phyloP scores from a whole-genome alignment of 1,140 invertebrate species.

The Brachionus rubens region DNA sequence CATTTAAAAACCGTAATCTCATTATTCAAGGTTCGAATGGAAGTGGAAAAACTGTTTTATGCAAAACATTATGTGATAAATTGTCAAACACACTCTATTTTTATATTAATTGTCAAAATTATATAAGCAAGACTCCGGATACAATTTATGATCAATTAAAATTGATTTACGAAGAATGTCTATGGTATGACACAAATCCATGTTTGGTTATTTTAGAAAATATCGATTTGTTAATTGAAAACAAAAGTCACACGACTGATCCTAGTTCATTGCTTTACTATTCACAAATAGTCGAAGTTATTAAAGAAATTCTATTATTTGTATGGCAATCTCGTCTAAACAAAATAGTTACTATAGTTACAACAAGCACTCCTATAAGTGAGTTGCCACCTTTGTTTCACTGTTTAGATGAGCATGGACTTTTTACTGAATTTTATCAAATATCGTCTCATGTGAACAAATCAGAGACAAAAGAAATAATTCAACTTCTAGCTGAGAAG shows the following conservation, averaged over 20 bases:
- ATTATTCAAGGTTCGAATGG: constrained; percentile 31
- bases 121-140: constrained; percentile 29
- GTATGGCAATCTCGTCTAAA: neutral
- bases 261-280: constrained; percentile 24
- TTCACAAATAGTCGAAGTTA: constrained; percentile 19
- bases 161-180: neutral
- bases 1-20: neutral
- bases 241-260: neutral
- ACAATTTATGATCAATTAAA: constrained; percentile 23
- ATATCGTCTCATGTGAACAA: neutral
- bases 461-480: neutral
- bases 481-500: neutral
- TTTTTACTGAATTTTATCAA: constrained; percentile 17
- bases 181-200: neutral
- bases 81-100: constrained; percentile 21
- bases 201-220: constrained; percentile 28
- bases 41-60: constrained; percentile 29
- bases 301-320: neutral
- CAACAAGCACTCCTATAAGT: neutral
- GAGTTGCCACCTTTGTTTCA: constrained; percentile 9
- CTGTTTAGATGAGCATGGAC: constrained; percentile 33
- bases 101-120: constrained; percentile 37
- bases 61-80: neutral
- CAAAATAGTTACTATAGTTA: neutral
- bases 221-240: constrained; percentile 42